Evolutionary conservation across 1,140 invertebrate genomes (phyloP), one percentile per base, ranked within the genome.

Genomic region (Zaprionus camerounensis): DNA sequence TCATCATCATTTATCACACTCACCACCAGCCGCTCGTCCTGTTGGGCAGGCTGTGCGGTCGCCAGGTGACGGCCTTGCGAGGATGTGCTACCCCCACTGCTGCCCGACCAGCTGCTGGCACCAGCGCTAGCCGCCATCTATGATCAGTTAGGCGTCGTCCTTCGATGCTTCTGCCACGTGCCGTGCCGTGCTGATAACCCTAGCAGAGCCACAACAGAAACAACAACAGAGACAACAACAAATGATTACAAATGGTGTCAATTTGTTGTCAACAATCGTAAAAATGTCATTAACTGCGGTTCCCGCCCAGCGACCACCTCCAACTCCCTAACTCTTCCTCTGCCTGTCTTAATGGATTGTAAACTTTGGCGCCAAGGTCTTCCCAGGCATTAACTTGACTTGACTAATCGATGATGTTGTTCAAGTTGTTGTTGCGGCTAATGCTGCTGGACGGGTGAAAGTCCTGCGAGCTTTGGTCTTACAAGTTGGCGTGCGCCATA

Each of bases 1-100:
- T 11, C 0, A 1, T 7, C 7, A 2, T 36, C 4, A 24, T 1
- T 20, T 9, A 12, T 11, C 2, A 7, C 2, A 78, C 56, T 76
- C 41, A 92, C 92, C 91, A 92, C 91, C 28, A 92, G 51, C 31
- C 92, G 73, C 49, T 92, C 92, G 49, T 92, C 92, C 55, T 92
- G 41, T 9, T 46, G 91, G 1, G 65, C 66, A 1, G 82, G 78
- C 28, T 76, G 83, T 9, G 72, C 77, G 2, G 79, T 78, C 13
- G 61, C 62, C 34, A 76, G 78, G 24, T 82, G 79, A 57, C 69
- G 81, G 44, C 68, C 81, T 64, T 72, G 87, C n/a, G 72, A 88
- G 44, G 91, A 88, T 41, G 73, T 91, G 44, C 92, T 88, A 41
- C 92, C 88, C 0, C 91, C 87, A 38, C 91, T 92, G 62, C 92